Conservation (phyloP, 2,888 invertebrate genomes). For the Drosophila putrida region DNA sequence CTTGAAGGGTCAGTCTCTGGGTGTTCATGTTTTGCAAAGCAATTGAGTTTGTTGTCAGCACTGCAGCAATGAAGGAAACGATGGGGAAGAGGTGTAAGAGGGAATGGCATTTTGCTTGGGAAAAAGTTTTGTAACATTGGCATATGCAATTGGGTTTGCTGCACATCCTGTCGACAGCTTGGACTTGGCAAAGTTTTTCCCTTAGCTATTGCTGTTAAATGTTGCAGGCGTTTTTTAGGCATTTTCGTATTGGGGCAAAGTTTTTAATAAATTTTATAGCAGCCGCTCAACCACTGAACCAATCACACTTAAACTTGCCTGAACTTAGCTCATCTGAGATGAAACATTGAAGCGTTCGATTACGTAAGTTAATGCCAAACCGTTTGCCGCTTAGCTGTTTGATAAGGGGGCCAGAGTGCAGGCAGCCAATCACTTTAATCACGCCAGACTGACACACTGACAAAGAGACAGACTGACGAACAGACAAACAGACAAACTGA, state of each 20-base stretch:
- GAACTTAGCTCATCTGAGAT: constrained; percentile 21
- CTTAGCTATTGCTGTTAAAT: constrained; percentile 67
- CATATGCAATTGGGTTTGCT: constrained; percentile 81
- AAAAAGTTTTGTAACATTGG: constrained; percentile 74
- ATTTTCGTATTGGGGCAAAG: constrained; percentile 56
- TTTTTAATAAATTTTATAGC: constrained; percentile 80
- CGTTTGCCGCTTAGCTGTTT: constrained; percentile 23
- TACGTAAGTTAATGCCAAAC: constrained; percentile 40
- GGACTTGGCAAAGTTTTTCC: constrained; percentile 74
- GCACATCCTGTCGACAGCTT: constrained; percentile 81
- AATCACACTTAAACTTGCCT: constrained; percentile 28
- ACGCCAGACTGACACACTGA: constrained; percentile 29
- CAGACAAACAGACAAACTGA: constrained; percentile 37
- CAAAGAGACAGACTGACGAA: constrained; percentile 16
- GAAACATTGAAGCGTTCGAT: constrained; percentile 46
- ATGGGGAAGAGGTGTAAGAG: neutral
- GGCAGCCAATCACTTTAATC: constrained; percentile 69
- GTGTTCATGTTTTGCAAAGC: constrained; percentile 17
- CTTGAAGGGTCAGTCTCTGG: neutral
- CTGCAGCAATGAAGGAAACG: no score
- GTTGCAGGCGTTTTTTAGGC: constrained; percentile 58
- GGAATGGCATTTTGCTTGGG: constrained; percentile 31
- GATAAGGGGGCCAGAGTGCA: constrained; percentile 64
- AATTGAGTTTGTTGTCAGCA: constrained; percentile 45
- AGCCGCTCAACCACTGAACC: constrained; percentile 59